Percentiles rank a stretch among this genome's conserved stretches.
Evolutionary conservation across 2,797 vertebrate species (phyloP).

Genomic region (Pseudochaenichthys georgianus): DNA sequence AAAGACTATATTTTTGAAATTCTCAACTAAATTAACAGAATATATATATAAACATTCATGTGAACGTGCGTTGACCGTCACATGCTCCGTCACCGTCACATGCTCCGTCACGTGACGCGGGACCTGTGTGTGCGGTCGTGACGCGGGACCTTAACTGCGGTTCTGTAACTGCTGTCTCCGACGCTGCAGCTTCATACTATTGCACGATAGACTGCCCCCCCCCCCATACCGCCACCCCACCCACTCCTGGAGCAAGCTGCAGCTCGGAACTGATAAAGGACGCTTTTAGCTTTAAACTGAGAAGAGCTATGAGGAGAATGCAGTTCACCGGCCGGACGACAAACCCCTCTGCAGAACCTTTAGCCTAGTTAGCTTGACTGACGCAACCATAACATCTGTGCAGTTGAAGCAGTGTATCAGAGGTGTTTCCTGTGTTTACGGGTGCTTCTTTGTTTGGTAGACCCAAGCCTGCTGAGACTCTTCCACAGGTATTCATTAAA

Average conservation of each 20-base stretch:
- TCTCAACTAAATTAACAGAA: too few relatives aligned
- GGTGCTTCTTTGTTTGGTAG: conserved; percentile 29
- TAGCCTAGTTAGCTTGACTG: background rate
- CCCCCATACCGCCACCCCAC: background rate
- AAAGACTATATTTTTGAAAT: too few relatives aligned
- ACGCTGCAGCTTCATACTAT: too few relatives aligned
- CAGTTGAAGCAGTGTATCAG: conserved; percentile 28
- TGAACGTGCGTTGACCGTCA: too few relatives aligned
- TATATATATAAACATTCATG: too few relatives aligned
- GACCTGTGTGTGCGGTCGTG: too few relatives aligned
- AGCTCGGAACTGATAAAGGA: conserved; percentile 3
- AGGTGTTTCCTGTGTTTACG: conserved; percentile 24
- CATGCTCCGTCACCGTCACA: too few relatives aligned
- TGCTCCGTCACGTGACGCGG: too few relatives aligned
- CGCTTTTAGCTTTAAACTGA: conserved; percentile 38
- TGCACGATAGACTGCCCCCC: background rate
- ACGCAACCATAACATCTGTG: conserved; percentile 16
- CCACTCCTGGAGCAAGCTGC: background rate
- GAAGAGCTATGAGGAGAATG: conserved; percentile 49
- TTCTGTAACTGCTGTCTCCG: too few relatives aligned
- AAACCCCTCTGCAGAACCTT: conserved; percentile 11
- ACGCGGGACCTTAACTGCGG: too few relatives aligned
- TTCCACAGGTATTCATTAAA: conserved; percentile 73
- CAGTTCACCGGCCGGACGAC: conserved; percentile 18
- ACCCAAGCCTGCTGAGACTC: conserved; percentile 39